A percentile compares a stretch with the other conserved stretches of the same genome.
These are phyloP conservation scores for Myxocyprinus asiaticus DNA, from an alignment of 2,113 vertebrate species.

Conservation along the genomic window DNA sequence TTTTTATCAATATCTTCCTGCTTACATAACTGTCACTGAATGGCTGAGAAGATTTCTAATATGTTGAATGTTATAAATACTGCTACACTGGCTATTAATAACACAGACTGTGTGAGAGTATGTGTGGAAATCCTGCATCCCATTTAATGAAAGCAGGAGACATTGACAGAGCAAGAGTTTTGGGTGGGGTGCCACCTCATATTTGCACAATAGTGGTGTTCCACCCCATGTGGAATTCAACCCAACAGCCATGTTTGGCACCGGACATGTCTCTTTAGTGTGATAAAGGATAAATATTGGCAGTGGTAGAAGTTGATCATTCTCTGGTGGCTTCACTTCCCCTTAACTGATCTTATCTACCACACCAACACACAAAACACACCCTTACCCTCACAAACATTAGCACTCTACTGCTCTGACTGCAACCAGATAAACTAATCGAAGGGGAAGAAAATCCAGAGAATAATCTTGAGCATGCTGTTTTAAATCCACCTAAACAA, in stretches of 20 bases:
- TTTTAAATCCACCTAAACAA: too few species aligned
- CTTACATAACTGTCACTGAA: neutral
- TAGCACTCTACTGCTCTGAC: neutral
- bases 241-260: constrained; percentile 4
- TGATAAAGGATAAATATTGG: constrained; percentile 35
- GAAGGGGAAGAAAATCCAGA: neutral
- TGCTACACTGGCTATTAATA: neutral
- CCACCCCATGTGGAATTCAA: neutral
- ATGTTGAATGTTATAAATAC: neutral
- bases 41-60: neutral
- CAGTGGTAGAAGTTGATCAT: constrained; percentile 7
- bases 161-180: neutral
- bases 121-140: constrained; percentile 1
- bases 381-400: neutral
- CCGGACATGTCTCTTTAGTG: constrained; percentile 19
- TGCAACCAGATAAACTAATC: neutral
- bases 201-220: constrained; percentile 15
- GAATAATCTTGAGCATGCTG: neutral
- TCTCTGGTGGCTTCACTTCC: constrained; percentile 31
- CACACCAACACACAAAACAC: constrained; percentile 2
- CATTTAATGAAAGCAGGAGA: neutral
- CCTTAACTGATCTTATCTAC: constrained; percentile 7
- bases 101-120: neutral
- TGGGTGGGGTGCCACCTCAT: constrained; percentile 7
- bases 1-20: too few species aligned